phyloP scores from a whole-genome alignment of 1,140 invertebrate species.

The Chionoecetes opilio region DNA sequence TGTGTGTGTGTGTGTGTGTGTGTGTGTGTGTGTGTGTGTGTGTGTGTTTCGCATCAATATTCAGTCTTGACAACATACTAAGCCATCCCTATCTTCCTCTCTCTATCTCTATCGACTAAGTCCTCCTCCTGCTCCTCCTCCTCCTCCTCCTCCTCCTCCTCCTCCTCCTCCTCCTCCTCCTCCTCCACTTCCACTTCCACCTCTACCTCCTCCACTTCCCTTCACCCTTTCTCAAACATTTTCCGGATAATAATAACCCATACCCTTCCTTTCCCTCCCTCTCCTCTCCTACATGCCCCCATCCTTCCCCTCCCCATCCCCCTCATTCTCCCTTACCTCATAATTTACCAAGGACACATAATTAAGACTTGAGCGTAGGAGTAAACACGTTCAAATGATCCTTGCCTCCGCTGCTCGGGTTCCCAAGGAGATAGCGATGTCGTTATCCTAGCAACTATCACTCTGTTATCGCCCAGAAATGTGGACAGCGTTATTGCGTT shows the following conservation, averaged over 20 bases:
- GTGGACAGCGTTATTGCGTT: background rate
- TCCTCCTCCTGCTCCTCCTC: background rate
- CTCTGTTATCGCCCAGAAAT: background rate
- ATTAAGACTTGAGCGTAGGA: background rate
- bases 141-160: background rate
- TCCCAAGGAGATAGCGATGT: background rate
- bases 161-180: slow-evolving; percentile 5
- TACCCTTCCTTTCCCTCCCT: background rate
- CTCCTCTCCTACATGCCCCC: background rate
- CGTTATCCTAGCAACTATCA: background rate
- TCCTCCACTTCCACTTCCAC: background rate
- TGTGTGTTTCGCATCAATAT: background rate
- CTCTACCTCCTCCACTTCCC: background rate
- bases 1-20: slow-evolving; percentile 19
- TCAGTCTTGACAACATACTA: background rate
- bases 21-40: slow-evolving; percentile 27
- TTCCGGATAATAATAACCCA: background rate
- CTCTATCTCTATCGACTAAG: background rate
- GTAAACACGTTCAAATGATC: slow-evolving; percentile 12
- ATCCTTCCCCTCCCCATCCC: background rate
- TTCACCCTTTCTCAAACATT: background rate
- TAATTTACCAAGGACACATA: background rate
- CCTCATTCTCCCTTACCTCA: background rate
- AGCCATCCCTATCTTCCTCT: background rate
- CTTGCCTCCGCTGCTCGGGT: background rate